Base-by-base conservation (phyloP, 64 coral and sea anemone species). In the Exaiptasia diaphana region DNA sequence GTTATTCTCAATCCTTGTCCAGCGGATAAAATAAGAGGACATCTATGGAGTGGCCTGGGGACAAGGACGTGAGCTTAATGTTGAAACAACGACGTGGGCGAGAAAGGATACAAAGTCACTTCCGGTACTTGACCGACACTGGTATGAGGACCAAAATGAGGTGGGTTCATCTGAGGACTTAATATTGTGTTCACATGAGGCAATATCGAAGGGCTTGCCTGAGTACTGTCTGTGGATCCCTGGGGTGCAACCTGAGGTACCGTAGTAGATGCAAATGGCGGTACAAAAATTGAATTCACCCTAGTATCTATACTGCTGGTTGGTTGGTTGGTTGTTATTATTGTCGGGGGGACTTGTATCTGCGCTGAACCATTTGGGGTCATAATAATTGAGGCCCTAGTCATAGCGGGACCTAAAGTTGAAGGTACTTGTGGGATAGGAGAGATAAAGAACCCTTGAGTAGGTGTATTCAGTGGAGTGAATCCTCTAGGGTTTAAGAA, bases 171-270 rank as follows among this genome's bases (percentile, higher is more conserved):
- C 50, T 64, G 76, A 41, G 26, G 17, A 11, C 32, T 80, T 24
- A 88, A 73, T 50, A 88, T 81, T 0, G 76, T 88, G 64, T 88
- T 75, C 85, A 88, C 64, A 50, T 88, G 85, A 32, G 85, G 85
- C n/a, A 88, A 72, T 9, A 41, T 29, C 53, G 31, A 18, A 34
- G 85, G 36, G 11, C 67, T n/a, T 52, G 9, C 9, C 41, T 30
- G 41, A 49, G 3, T 11, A 31, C 14, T 33, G 20, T 29, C 60
- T 65, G 18, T 3, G 41, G 7, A 63, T 48, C 3, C 27, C 38
- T 13, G 15, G 26, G 28, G 59, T 14, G 9, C 26, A 68, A n/a
- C n/a, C n/a, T n/a, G n/a, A n/a, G n/a, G n/a, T n/a, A n/a, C n/a
- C n/a, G n/a, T n/a, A n/a, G n/a, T n/a, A n/a, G n/a, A n/a, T n/a